Base-by-base conservation (phyloP, 2,888 invertebrate genomes). In the Antitype chi region DNA sequence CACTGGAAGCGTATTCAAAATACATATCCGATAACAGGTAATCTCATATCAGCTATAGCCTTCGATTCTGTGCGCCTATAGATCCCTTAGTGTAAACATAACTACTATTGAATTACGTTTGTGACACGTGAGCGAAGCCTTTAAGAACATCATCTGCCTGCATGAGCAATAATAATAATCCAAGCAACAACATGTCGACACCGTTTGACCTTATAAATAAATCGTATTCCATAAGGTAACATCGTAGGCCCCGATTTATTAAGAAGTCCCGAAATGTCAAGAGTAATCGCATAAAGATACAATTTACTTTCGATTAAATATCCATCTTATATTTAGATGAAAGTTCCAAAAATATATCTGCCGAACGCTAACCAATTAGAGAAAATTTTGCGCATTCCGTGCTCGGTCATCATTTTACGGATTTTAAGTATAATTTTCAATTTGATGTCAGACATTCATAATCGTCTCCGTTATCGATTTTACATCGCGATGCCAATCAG, bases 401-500 rank as follows among this genome's bases (percentile, higher is more conserved):
- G 49, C 52, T 77, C 69, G 32, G 67, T 72, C 70, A 81, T 82
- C 70, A 75, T 83, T 87, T 80, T 28, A 70, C 47, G 15, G 74
- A 74, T 62, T 70, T 70, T 47, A 68, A 76, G 64, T 68, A 52
- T 85, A 85, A 85, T 87, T 87, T 88, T 78, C 60, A 74, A 79
- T 83, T 82, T 87, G 63, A 77, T 80, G 69, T 71, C 60, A 70
- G 68, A 67, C 68, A 60, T 78, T 84, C 49, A 64, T 86, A 84
- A 82, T 83, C 70, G 71, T 78, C 74, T 70, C 68, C 64, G 80
- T 76, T 86, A 88, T 89, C 70, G 88, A 90, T 88, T 87, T 84
- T 79, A 85, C 74, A 81, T 80, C 82, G 80, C 80, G 74, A 78
- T 84, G 79, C 74, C 86, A 88, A 90, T 87, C 89, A 82, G 77